These are phyloP conservation scores for Agonopterix alstromeriana DNA, from an alignment of 2,888 invertebrate species.

Conservation along the genomic window DNA sequence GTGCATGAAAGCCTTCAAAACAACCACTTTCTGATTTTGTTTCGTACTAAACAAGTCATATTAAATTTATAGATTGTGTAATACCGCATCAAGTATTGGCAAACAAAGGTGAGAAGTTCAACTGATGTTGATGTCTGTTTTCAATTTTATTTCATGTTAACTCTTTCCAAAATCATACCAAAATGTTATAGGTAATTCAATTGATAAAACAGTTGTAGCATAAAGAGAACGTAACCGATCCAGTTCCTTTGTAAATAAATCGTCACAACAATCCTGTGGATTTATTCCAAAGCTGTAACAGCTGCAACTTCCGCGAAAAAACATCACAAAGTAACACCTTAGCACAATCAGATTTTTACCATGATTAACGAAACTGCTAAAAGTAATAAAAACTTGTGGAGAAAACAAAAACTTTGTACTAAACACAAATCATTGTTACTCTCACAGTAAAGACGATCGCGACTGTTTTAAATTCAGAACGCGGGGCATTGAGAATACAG, in stretches of 20 bases:
- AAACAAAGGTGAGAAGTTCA: too few relatives aligned
- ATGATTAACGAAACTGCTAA: slow-evolving; percentile 4
- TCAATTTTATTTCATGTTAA: too few relatives aligned
- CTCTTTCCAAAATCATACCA: too few relatives aligned
- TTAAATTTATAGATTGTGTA: too few relatives aligned
- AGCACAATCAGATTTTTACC: slow-evolving; percentile 11
- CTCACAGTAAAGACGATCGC: slow-evolving; percentile 46
- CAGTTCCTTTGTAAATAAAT: slow-evolving; percentile 26
- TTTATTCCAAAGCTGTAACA: slow-evolving; percentile 28
- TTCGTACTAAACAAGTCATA: background rate
- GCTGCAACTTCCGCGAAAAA: slow-evolving; percentile 41
- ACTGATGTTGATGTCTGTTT: too few relatives aligned
- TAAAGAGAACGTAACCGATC: slow-evolving; percentile 20
- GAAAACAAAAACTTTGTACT: slow-evolving; percentile 36
- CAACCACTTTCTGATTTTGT: slow-evolving; percentile 34
- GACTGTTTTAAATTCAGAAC: slow-evolving; percentile 54
- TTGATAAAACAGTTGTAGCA: slow-evolving; percentile 17
- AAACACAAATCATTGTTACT: slow-evolving; percentile 42
- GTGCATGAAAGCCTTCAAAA: slow-evolving; percentile 42
- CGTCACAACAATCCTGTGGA: slow-evolving; percentile 35
- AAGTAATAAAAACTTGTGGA: slow-evolving; percentile 8
- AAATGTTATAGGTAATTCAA: background rate
- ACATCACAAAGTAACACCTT: slow-evolving; percentile 18
- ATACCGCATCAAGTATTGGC: background rate
- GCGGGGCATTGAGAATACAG: slow-evolving; percentile 31